phyloP scores from a whole-genome alignment of 1,140 invertebrate genomes.

The Gryon sp. region DNA sequence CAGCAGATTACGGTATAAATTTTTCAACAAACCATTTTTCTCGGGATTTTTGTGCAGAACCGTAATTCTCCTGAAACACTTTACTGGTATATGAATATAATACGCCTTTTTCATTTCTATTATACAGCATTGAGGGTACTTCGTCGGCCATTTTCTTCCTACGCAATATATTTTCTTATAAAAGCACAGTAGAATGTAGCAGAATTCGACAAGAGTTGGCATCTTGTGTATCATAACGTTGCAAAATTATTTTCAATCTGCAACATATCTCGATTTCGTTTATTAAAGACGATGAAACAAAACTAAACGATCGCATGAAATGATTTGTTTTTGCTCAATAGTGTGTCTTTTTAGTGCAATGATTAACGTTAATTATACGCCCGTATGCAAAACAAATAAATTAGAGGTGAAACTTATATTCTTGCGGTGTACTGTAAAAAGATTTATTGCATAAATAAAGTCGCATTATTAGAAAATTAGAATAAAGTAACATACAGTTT shows the following conservation, averaged over 20 bases:
- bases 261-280: conserved; percentile 39
- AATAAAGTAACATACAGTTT: too few species aligned
- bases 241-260: conserved; percentile 43
- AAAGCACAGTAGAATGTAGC: conserved; percentile 36
- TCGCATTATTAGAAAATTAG: too few species aligned
- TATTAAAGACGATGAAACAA: conserved; percentile 56
- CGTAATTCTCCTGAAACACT: conserved; percentile 50
- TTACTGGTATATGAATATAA: conserved; percentile 54
- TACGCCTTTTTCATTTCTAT: conserved; percentile 56
- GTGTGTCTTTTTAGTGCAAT: conserved; percentile 11
- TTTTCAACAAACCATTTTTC: conserved; percentile 48
- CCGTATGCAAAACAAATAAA: conserved; percentile 15
- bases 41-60: conserved; percentile 31
- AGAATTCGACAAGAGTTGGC: conserved; percentile 55
- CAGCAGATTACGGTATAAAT: conserved; percentile 40
- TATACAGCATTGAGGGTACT: conserved; percentile 43
- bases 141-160: conserved; percentile 41
- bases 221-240: conserved; percentile 46
- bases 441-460: neutral
- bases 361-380: conserved; percentile 47
- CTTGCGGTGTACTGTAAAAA: conserved; percentile 1
- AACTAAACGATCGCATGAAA: conserved; percentile 35
- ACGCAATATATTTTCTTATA: conserved; percentile 56
- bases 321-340: conserved; percentile 23
- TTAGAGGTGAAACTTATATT: conserved; percentile 1